Conservation (phyloP, 2,113 vertebrate species). For the Phoenicopterus ruber region DNA sequence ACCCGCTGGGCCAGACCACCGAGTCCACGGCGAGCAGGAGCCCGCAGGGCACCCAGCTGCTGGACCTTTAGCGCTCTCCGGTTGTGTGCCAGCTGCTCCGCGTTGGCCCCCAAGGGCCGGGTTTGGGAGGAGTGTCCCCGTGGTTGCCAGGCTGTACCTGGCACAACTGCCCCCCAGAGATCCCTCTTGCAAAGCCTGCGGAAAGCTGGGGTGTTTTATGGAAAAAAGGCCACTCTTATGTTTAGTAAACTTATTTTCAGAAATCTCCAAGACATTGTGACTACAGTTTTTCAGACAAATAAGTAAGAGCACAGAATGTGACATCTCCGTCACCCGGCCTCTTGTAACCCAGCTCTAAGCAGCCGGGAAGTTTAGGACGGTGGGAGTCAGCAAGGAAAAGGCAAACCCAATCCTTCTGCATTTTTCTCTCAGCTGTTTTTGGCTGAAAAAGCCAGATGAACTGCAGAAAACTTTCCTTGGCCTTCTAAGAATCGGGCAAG, state of each 20-base stretch:
- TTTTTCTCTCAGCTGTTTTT: background rate
- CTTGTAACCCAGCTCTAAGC: background rate
- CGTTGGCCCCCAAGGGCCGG: background rate
- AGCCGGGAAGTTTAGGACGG: background rate
- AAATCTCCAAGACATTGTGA: background rate
- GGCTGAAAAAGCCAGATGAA: background rate
- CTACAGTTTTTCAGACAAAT: background rate
- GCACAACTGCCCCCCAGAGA: background rate
- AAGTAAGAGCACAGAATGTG: background rate
- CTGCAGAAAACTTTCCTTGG: background rate
- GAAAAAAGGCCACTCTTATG: background rate
- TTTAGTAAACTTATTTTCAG: background rate
- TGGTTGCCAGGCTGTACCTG: background rate
- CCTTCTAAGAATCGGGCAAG: background rate
- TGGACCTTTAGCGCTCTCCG: rapidly evolving
- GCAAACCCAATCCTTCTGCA: background rate
- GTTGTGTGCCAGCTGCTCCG: background rate
- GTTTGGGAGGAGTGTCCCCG: background rate
- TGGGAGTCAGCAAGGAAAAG: background rate
- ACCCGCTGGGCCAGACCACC: rapidly evolving
- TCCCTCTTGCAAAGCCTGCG: background rate
- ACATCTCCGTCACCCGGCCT: no score
- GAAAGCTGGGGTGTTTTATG: background rate
- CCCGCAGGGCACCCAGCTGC: background rate
- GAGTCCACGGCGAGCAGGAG: rapidly evolving